Conservation (phyloP, 2,113 vertebrate species). For the Periophthalmus modestus region DNA sequence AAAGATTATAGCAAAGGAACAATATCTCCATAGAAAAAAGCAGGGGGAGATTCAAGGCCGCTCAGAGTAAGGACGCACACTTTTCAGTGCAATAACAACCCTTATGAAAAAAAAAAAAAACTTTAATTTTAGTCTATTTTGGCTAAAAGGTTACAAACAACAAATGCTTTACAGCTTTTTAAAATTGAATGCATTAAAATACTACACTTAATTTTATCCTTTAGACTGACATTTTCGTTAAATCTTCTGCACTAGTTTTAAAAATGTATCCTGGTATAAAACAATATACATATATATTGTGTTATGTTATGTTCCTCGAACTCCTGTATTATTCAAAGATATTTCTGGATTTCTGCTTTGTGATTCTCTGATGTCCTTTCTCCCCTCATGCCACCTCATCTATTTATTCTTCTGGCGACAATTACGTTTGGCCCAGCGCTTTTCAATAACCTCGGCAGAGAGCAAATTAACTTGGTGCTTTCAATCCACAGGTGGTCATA, state of each 20-base stretch:
- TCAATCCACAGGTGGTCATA: conserved; percentile 48
- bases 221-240: not conserved
- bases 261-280: no score
- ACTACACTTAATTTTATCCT: no score
- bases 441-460: conserved; percentile 19
- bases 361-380: conserved; percentile 8
- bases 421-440: conserved; percentile 21
- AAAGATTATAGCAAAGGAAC: no score
- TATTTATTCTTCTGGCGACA: conserved; percentile 21
- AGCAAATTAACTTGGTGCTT: conserved; percentile 31
- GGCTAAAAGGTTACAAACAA: no score
- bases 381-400: conserved; percentile 11
- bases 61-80: no score
- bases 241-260: not conserved
- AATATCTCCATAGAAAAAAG: no score
- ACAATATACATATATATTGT: not conserved
- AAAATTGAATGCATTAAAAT: no score
- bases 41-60: no score
- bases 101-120: no score
- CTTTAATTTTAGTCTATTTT: no score
- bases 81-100: no score
- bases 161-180: no score
- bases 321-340: conserved; percentile 9
- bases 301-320: conserved; percentile 20
- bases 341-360: not conserved